Evolutionary conservation across 37 sponge, comb jelly and placozoan genomes (phyloP).

Genomic region (Hormiphora californensis): DNA sequence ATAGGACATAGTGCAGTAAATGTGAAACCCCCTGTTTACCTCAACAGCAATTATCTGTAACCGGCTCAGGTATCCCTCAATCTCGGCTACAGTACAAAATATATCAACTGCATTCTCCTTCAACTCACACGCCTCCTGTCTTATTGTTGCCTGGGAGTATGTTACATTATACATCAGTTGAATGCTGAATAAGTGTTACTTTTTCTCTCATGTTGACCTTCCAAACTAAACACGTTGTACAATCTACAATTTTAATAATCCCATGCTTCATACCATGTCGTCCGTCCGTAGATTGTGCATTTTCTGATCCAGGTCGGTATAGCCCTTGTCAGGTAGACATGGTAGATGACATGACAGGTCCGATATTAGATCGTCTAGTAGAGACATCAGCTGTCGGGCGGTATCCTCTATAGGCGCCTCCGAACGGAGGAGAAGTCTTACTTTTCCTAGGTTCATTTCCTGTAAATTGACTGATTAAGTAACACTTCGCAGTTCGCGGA

Average conservation of each 20-base stretch:
- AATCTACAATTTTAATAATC: too few relatives aligned
- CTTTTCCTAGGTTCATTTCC: not conserved
- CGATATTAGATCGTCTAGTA: not conserved
- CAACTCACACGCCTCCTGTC: not conserved
- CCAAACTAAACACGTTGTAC: too few relatives aligned
- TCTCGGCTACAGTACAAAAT: not conserved
- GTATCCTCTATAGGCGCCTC: constrained; percentile 47
- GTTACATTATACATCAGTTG: too few relatives aligned
- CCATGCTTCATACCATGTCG: constrained; percentile 68
- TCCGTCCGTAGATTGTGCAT: constrained; percentile 57
- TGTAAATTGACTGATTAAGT: not conserved
- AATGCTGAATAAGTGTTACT: too few relatives aligned
- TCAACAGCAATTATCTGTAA: not conserved
- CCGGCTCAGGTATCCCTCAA: not conserved
- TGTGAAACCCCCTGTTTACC: too few relatives aligned
- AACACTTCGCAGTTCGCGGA: too few relatives aligned
- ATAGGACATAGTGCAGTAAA: too few relatives aligned
- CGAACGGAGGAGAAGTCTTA: not conserved
- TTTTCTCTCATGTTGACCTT: too few relatives aligned
- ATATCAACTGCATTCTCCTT: constrained; percentile 44
- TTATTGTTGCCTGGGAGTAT: constrained; percentile 21
- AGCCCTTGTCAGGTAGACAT: constrained; percentile 36
- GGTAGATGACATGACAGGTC: constrained; percentile 19
- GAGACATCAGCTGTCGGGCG: not conserved
- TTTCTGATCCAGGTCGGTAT: constrained; percentile 69